These are phyloP conservation scores for Pseudomyrmex pallidus DNA, from an alignment of 1,140 invertebrate species.

Conservation along the genomic window DNA sequence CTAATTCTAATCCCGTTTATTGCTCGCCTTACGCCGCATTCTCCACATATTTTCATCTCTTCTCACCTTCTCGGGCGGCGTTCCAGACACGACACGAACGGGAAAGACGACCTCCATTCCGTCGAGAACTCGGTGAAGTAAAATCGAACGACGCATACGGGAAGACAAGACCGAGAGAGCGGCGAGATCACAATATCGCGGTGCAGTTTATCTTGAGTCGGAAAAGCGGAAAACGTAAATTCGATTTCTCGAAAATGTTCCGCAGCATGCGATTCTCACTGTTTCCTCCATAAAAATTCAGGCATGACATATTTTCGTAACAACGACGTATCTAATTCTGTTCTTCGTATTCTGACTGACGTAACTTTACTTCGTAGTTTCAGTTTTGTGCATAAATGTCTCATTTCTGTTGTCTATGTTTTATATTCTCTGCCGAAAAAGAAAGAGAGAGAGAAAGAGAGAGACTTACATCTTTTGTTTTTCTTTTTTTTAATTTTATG, in stretches of 20 bases:
- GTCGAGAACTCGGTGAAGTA: conserved; percentile 14
- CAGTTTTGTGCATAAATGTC: conserved; percentile 7
- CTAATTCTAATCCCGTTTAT: conserved; percentile 74
- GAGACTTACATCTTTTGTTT: not conserved
- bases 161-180: not conserved
- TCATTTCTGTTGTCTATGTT: not conserved
- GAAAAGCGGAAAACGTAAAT: conserved; percentile 12
- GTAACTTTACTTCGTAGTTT: conserved; percentile 40
- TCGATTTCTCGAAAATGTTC: conserved; percentile 28
- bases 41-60: conserved; percentile 70
- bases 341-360: conserved; percentile 47
- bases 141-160: conserved; percentile 25
- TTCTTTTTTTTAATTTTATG: conserved; percentile 22
- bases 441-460: not conserved
- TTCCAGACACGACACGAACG: not conserved
- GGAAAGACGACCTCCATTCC: conserved; percentile 25
- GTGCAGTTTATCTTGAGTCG: conserved; percentile 39
- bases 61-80: conserved; percentile 59
- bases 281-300: conserved; percentile 46
- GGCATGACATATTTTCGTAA: conserved; percentile 31
- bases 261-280: conserved; percentile 12
- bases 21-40: conserved; percentile 64
- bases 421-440: conserved; percentile 28
- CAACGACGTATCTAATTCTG: conserved; percentile 49
- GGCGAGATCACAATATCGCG: conserved; percentile 43